A percentile compares a stretch with the other conserved stretches of the same genome.
These are phyloP conservation scores for Trypoxylus dichotomus DNA, from an alignment of 1,140 invertebrate genomes.

Conservation along the genomic window DNA sequence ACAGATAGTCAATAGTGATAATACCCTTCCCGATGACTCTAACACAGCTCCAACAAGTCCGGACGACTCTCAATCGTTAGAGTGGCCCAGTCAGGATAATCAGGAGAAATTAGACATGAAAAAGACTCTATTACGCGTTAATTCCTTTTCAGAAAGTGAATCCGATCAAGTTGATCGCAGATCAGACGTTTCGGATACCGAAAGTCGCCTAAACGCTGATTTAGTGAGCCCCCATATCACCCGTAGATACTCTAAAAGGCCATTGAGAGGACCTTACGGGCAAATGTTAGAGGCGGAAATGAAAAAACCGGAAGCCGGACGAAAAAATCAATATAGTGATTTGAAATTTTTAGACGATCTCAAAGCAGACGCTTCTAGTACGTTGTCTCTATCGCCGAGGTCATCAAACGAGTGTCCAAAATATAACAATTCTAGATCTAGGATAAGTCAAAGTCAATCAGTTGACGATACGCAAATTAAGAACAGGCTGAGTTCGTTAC, in stretches of 20 bases:
- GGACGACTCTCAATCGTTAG: slow-evolving; percentile 50
- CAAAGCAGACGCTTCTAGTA: slow-evolving; percentile 44
- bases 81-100: slow-evolving; percentile 41
- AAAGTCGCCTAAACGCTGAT: slow-evolving; percentile 51
- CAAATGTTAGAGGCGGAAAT: slow-evolving; percentile 84
- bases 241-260: slow-evolving; percentile 70
- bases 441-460: slow-evolving; percentile 51
- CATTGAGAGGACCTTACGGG: slow-evolving; percentile 76
- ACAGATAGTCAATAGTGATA: neutral
- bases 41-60: slow-evolving; percentile 60
- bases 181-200: slow-evolving; percentile 59
- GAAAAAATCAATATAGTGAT: slow-evolving; percentile 58
- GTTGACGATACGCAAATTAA: slow-evolving; percentile 56
- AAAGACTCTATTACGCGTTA: slow-evolving; percentile 49
- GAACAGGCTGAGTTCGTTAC: slow-evolving; percentile 29
- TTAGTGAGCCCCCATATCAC: slow-evolving; percentile 48
- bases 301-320: slow-evolving; percentile 66
- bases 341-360: slow-evolving; percentile 59
- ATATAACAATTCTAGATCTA: slow-evolving; percentile 23
- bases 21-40: slow-evolving; percentile 34
- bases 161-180: slow-evolving; percentile 53
- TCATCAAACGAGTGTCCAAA: slow-evolving; percentile 34
- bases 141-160: slow-evolving; percentile 63
- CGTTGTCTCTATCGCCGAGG: slow-evolving; percentile 51
- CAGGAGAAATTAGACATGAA: slow-evolving; percentile 38